Evolutionary conservation across 2,888 invertebrate species (phyloP).

Genomic region (Sisyra terminalis): DNA sequence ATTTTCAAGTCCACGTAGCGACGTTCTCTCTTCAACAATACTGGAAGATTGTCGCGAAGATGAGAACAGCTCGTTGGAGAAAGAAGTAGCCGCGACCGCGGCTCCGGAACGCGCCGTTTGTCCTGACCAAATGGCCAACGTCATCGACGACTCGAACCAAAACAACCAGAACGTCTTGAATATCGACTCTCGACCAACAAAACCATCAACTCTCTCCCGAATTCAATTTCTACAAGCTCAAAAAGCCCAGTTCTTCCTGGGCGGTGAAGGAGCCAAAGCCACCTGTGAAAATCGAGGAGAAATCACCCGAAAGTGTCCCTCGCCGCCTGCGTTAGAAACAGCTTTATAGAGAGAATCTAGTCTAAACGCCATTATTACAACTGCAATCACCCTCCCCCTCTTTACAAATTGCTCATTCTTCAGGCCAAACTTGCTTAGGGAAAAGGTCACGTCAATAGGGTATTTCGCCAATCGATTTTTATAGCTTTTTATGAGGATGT

Average conservation of each 20-base stretch:
- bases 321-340: constrained; percentile 42
- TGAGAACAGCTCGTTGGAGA: constrained; percentile 37
- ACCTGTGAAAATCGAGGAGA: background rate
- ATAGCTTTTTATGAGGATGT: no score
- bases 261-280: background rate
- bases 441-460: no score
- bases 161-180: background rate
- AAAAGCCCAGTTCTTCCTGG: constrained; percentile 38
- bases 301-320: constrained; percentile 15
- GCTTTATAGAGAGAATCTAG: constrained; percentile 25
- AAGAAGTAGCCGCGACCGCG: background rate
- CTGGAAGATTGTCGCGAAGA: constrained; percentile 73
- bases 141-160: background rate
- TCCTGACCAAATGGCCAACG: background rate
- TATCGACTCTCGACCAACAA: constrained; percentile 9
- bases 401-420: no score
- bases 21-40: constrained; percentile 74
- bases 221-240: constrained; percentile 40
- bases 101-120: background rate
- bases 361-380: background rate
- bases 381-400: no score
- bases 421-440: no score
- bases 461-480: no score
- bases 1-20: constrained; percentile 58
- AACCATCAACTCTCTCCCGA: constrained; percentile 18